Percentiles rank a stretch among this genome's conserved stretches.
phyloP scores from a whole-genome alignment of 2,113 vertebrate species.

The Crocuta crocuta region DNA sequence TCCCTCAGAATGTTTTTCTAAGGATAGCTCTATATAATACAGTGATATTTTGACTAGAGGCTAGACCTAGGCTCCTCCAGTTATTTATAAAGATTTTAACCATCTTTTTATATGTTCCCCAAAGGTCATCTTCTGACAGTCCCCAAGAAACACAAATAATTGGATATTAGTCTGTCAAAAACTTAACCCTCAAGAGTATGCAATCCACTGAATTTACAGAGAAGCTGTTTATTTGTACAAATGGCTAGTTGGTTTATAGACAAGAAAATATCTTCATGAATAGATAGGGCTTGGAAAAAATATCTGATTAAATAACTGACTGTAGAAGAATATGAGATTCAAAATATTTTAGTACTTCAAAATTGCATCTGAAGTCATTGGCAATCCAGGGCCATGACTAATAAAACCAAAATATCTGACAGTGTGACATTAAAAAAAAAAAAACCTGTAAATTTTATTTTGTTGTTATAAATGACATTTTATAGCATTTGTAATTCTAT shows the following conservation, averaged over 20 bases:
- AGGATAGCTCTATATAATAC: neutral
- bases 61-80: neutral
- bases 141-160: neutral
- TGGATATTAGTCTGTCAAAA: neutral
- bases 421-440: neutral
- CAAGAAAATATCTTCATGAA: neutral
- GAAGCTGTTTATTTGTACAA: neutral
- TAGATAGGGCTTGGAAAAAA: neutral
- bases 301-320: neutral
- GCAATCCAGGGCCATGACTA: neutral
- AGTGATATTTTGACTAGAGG: neutral
- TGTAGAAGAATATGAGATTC: neutral
- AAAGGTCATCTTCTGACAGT: neutral
- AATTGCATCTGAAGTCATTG: neutral
- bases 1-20: neutral
- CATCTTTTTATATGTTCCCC: neutral
- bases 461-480: neutral
- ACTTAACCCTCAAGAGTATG: neutral
- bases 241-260: neutral
- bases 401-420: neutral
- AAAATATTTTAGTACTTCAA: neutral
- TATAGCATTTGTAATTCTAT: neutral
- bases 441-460: neutral
- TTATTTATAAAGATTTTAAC: slow-evolving; percentile 10
- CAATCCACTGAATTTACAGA: neutral